Base-by-base conservation (phyloP, 2,888 invertebrate genomes). In the Tetranychus truncatus region DNA sequence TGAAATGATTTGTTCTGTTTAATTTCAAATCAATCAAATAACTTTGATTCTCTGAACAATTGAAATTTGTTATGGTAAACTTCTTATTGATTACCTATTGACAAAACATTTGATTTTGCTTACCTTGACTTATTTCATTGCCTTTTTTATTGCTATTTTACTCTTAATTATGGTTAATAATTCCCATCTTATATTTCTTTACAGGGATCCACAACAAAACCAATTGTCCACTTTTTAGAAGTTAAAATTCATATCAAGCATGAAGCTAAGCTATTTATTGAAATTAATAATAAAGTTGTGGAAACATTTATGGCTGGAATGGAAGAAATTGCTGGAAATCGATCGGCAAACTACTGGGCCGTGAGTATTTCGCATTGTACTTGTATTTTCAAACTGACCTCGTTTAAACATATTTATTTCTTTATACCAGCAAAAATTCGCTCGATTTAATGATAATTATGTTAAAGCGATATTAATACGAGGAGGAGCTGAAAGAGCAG, bases 261-360 rank as follows among this genome's bases (percentile, higher is more conserved):
- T 15, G 73, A 73, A 34, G 66, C 55, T n/a, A 55, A 65, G 34
- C 18, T 73, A 20, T 73, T 73, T 21, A 46, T 65, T 55, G 73
- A 73, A 66, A 73, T 73, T 1, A 73, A 73, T 21, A 73, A 20
- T 45, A 73, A 73, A 45, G 55, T 73, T 8, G 45, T 73, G 15
- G 73, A 73, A 4, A 73, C 65, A 21, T n/a, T 73, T 18, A 55
- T 73, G 55, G 73, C 73, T 20, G 73, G 73, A 24, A 66, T 73
- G n/a, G 73, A 73, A 73, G 73, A 73, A 15, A 65, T 65, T 24
- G 73, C 73, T 21, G 73, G 73, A 5, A n/a, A 73, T 65, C 73
- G 73, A 66, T 65, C 65, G 11, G 20, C 20, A 18, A 73, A 73
- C 34, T 73, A 73, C 24, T 73, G 73, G 73, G 66, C 65, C 6